Evolutionary conservation across 2,888 invertebrate species (phyloP), one percentile per base, ranked within the genome.

Genomic region (Lobophora halterata): DNA sequence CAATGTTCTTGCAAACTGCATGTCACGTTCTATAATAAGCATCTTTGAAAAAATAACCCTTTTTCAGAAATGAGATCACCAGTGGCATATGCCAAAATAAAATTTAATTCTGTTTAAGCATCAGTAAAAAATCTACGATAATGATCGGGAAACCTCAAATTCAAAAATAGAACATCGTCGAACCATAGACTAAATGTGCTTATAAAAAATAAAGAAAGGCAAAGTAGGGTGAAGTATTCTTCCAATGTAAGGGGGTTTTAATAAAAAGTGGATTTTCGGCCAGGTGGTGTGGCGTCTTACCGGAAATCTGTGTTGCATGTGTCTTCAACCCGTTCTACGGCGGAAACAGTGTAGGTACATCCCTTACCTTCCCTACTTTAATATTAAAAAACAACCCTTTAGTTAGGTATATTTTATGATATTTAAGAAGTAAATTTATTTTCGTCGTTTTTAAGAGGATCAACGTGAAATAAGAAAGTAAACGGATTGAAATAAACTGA

Each of bases 231-330:
- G 5, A 17, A 32, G 11, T 12, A 42, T 40, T 71, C 68, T 72
- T 78, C 74, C 73, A 70, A 69, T 52, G 58, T 69, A 76, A 76
- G 77, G 81, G 78, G 53, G 57, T 58, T 79, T 70, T 68, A 59
- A 74, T 65, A 82, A 78, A 78, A 80, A 75, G 65, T 73, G 62
- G 61, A 67, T 68, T 70, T 62, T 67, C 62, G 66, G 62, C 86
- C 86, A 87, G 86, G 86, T 87, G 86, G 70, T 66, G 64, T 47
- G 70, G 61, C 71, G 72, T 69, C 77, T 79, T 81, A 70, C 85
- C 85, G 85, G 85, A 85, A 81, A 83, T 86, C 82, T 81, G 80
- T 71, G 78, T 68, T 71, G 75, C 80, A 80, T 80, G 74, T 80
- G 81, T 76, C 78, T 73, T 63, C 73, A 79, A 79, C 79, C 78